Conservation (phyloP, 92 coral and sea anemone species). For the Zoanthus solanderi region DNA sequence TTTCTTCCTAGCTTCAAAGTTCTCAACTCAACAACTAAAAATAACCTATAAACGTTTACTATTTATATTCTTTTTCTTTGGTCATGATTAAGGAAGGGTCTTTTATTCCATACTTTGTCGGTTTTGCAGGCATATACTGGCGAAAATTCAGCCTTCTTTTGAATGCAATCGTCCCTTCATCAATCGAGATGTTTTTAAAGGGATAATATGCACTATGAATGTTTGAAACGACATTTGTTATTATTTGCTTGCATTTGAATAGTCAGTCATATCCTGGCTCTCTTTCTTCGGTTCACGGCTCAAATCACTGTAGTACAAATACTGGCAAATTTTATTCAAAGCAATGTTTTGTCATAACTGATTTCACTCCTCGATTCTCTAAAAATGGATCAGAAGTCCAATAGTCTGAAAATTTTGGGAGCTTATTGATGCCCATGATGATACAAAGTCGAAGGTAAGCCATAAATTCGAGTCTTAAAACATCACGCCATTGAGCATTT, state of each 20-base stretch:
- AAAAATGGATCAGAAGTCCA: too few species aligned
- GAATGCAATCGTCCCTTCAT: background rate
- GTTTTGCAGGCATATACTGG: background rate
- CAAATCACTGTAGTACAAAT: background rate
- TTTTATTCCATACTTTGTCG: background rate
- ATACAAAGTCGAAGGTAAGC: conserved; percentile 1
- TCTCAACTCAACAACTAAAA: background rate
- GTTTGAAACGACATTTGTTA: too few species aligned
- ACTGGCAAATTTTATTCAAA: background rate
- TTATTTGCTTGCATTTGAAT: too few species aligned
- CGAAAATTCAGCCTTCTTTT: conserved; percentile 10
- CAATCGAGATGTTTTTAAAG: background rate
- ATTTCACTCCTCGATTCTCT: background rate
- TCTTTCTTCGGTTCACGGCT: background rate
- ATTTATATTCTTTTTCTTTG: background rate
- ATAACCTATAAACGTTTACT: too few species aligned
- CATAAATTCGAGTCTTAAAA: conserved; percentile 2
- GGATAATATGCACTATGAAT: conserved; percentile 1
- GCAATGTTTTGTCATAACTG: conserved; percentile 1
- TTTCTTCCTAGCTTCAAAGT: too few species aligned
- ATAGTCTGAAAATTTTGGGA: too few species aligned
- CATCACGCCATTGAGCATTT: background rate
- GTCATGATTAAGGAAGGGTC: background rate
- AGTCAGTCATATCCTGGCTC: background rate
- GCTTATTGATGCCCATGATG: too few species aligned